A percentile compares a stretch with the other conserved stretches of the same genome.
These are phyloP conservation scores for Drosophila albomicans DNA, from an alignment of 1,140 invertebrate genomes.

Conservation along the genomic window DNA sequence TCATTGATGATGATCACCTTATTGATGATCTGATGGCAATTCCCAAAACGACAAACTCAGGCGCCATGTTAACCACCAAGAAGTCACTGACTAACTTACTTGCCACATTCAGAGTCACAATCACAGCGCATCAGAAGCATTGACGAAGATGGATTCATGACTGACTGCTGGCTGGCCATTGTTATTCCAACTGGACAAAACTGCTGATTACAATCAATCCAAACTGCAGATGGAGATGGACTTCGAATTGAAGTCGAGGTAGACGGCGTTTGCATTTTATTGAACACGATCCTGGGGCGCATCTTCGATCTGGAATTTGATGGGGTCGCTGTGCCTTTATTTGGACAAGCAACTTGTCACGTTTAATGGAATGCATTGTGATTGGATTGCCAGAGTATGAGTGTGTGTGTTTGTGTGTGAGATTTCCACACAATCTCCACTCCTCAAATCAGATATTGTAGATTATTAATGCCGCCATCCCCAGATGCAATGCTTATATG, in stretches of 20 bases:
- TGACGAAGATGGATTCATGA: constrained; percentile 79
- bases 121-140: constrained; percentile 9
- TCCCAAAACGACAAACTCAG: constrained; percentile 81
- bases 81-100: constrained; percentile 64
- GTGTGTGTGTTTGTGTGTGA: constrained; percentile 18
- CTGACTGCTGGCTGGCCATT: constrained; percentile 59
- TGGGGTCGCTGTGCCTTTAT: constrained; percentile 67
- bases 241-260: neutral
- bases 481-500: constrained; percentile 7
- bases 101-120: constrained; percentile 23
- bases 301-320: constrained; percentile 51
- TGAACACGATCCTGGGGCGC: constrained; percentile 70
- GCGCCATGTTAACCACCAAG: constrained; percentile 83
- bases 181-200: constrained; percentile 40
- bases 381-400: constrained; percentile 33
- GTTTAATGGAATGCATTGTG: constrained; percentile 72
- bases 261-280: constrained; percentile 74
- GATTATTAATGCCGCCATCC: constrained; percentile 23
- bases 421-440: constrained; percentile 25
- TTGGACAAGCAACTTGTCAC: constrained; percentile 82
- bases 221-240: constrained; percentile 15
- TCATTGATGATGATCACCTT: constrained; percentile 77
- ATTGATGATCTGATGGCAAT: constrained; percentile 79
- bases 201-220: constrained; percentile 53
- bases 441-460: constrained; percentile 30